Evolutionary conservation across 2,888 invertebrate species (phyloP), one percentile per base, ranked within the genome.

Genomic region (Pollenia griseotomentosa): DNA sequence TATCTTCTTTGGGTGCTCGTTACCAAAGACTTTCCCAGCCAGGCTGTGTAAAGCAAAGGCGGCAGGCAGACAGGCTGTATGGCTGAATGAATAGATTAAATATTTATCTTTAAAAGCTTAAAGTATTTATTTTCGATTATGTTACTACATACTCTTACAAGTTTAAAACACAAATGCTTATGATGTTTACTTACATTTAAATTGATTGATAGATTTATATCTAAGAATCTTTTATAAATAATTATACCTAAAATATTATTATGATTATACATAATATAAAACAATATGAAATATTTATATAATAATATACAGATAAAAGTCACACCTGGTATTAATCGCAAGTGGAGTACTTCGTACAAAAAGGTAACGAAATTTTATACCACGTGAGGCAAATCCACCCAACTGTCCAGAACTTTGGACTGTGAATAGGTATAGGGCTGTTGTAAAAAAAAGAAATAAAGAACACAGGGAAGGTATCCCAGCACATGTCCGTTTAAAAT

Each of bases 51-150:
- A 33, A 0, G 33, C 33, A 33, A 16, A 9, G 40, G 16, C 10
- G 14, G 9, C 40, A 19, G 46, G 46, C 53, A 68, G 23, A 42
- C 68, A 14, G 57, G 55, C 51, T 40, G 61, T 2, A 8, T 48
- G 55, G n/a, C 33, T 68, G 59, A 16, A 51, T 59, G n/a, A 14
- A 51, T 66, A 53, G 33, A 51, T 53, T 77, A 77, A 77, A 46
- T 57, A 65, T 79, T 51, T 63, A 53, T 75, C 42, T 71, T 65
- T 70, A 44, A 74, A 79, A 75, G 75, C 86, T 86, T 83, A 83
- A 86, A 70, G 70, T 79, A 86, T 83, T 78, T 86, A 83, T 83
- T 66, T 83, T 79, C 86, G 75, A 83, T 83, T 86, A 83, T 80
- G 61, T 73, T 74, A 55, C 75, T 33, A 33, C 33, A 33, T 33